These are phyloP conservation scores for Epizoanthus rinbou DNA, from an alignment of 92 coral and sea anemone genomes.

Conservation along the genomic window DNA sequence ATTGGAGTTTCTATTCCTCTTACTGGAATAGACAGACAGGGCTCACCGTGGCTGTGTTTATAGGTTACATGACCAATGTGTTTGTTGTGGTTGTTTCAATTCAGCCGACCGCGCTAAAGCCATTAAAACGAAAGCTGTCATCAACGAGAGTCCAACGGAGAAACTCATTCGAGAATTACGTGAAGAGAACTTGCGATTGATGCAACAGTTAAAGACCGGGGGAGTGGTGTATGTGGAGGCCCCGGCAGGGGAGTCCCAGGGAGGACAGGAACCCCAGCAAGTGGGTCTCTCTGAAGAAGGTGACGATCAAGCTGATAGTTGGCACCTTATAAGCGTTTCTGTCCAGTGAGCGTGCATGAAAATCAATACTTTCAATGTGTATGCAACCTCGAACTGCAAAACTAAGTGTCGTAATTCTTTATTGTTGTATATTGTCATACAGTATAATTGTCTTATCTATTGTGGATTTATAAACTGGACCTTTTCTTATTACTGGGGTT, in stretches of 20 bases:
- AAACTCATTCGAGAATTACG: conserved; percentile 89
- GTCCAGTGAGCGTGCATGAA: not conserved
- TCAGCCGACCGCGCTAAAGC: conserved; percentile 92
- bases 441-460: no score
- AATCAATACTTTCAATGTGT: no score
- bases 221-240: conserved; percentile 65
- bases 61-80: not conserved
- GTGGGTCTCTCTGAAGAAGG: conserved; percentile 82
- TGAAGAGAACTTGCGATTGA: conserved; percentile 83
- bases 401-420: no score
- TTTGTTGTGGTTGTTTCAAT: not conserved
- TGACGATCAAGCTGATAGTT: not conserved
- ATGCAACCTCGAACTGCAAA: no score
- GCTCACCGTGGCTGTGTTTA: no score
- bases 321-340: no score
- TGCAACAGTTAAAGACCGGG: conserved; percentile 80
- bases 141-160: conserved; percentile 94
- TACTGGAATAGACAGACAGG: no score
- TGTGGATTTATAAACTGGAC: no score
- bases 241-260: conserved; percentile 52
- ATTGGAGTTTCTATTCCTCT: no score
- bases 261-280: conserved; percentile 55
- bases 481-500: no score
- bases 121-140: conserved; percentile 89
- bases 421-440: no score